phyloP scores from a whole-genome alignment of 1,140 invertebrate species.

The Hormaphis cornu region DNA sequence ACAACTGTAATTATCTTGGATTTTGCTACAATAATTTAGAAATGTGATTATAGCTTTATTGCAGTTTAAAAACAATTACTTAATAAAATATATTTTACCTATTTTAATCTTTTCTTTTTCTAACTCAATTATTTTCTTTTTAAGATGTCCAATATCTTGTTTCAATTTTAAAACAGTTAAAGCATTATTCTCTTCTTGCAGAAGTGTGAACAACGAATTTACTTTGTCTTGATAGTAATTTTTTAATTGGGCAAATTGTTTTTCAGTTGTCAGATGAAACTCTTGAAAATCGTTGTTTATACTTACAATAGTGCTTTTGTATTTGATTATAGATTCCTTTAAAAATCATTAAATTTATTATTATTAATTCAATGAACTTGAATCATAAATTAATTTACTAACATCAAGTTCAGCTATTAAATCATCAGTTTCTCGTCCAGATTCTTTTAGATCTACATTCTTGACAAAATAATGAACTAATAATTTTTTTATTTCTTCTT shows the following conservation, averaged over 20 bases:
- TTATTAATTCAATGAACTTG: not conserved
- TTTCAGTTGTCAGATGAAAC: conserved; percentile 9
- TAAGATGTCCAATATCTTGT: not conserved
- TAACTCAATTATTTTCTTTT: conserved; percentile 10
- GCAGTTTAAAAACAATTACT: not conserved
- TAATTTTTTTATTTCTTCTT: not conserved
- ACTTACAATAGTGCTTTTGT: not conserved
- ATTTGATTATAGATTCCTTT: not conserved
- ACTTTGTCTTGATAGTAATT: conserved; percentile 15
- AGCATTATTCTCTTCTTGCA: conserved; percentile 16
- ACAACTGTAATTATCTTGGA: not conserved
- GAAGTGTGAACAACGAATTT: not conserved
- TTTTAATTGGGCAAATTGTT: not conserved
- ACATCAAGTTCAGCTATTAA: conserved; percentile 24
- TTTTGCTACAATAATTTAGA: not conserved
- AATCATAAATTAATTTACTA: not conserved
- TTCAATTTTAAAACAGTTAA: not conserved
- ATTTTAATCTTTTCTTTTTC: not conserved
- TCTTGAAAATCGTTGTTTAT: conserved; percentile 10
- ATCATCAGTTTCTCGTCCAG: conserved; percentile 18
- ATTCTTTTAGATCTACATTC: conserved; percentile 19
- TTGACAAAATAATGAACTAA: conserved; percentile 1
- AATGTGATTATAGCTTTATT: not conserved
- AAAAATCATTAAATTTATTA: not conserved
- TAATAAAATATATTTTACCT: not conserved